Conservation (phyloP, 2,113 vertebrate genomes). For the Grantiella picta region DNA sequence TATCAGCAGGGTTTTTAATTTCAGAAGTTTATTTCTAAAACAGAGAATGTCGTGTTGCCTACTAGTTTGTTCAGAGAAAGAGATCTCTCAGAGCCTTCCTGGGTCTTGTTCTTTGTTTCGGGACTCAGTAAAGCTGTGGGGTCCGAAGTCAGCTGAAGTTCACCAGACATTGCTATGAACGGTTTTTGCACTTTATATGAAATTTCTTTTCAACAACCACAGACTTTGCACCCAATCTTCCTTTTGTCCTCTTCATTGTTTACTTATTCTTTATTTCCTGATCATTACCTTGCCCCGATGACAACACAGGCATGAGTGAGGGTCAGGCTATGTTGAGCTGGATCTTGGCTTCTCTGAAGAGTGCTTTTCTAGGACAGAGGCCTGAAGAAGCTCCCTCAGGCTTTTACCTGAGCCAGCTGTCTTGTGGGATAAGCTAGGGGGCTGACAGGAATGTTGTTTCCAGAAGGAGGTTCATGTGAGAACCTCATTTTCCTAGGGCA, state of each 20-base stretch:
- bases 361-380: background rate
- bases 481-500: background rate
- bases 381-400: background rate
- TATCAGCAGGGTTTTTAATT: background rate
- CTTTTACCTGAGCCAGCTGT: background rate
- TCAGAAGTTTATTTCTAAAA: background rate
- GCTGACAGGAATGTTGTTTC: background rate
- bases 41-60: background rate
- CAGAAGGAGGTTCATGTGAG: background rate
- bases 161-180: background rate
- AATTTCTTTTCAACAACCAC: background rate
- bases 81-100: background rate
- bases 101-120: background rate
- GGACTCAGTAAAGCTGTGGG: background rate
- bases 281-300: background rate
- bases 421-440: background rate
- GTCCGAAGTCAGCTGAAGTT: background rate
- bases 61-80: background rate
- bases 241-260: rapidly evolving
- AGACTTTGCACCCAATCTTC: background rate
- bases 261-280: background rate
- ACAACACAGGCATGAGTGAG: background rate
- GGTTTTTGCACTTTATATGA: background rate
- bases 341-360: background rate
- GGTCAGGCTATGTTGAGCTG: background rate